Conservation (phyloP, 1,140 invertebrate species). For the Amphibalanus amphitrite region DNA sequence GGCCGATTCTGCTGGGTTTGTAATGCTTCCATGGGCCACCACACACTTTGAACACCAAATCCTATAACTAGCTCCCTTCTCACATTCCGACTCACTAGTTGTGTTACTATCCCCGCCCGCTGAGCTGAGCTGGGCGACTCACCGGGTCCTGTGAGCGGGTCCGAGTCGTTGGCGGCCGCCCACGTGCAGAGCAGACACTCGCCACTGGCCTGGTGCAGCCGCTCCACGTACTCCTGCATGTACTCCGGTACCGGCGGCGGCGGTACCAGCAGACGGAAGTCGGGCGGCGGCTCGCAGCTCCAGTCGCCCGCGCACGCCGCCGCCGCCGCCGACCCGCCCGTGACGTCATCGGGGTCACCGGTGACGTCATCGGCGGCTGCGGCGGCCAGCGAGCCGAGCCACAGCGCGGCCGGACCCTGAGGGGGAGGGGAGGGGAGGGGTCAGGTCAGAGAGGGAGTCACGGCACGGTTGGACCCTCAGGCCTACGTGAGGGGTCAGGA, state of each 20-base stretch:
- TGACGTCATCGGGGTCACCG: neutral
- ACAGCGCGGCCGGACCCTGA: neutral
- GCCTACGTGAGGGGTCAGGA: no score
- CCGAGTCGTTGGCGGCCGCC: neutral
- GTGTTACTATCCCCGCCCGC: no score
- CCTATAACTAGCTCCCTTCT: no score
- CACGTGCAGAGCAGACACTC: neutral
- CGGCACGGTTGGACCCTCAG: no score
- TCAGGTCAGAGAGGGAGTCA: no score
- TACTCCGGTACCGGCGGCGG: neutral
- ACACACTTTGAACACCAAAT: no score
- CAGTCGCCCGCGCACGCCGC: neutral
- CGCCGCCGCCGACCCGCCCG: no score
- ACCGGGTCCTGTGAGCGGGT: neutral
- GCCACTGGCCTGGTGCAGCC: neutral
- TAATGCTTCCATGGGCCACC: no score
- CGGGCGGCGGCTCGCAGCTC: neutral
- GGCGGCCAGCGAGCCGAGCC: neutral
- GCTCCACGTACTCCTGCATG: neutral
- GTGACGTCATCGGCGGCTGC: neutral
- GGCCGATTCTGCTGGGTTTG: no score
- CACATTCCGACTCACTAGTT: no score
- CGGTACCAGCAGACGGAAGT: neutral
- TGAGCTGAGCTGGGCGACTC: no score
- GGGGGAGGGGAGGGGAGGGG: no score